These are phyloP conservation scores for Melanotaenia trifasciata DNA, from an alignment of 2,797 vertebrate genomes.

Conservation along the genomic window DNA sequence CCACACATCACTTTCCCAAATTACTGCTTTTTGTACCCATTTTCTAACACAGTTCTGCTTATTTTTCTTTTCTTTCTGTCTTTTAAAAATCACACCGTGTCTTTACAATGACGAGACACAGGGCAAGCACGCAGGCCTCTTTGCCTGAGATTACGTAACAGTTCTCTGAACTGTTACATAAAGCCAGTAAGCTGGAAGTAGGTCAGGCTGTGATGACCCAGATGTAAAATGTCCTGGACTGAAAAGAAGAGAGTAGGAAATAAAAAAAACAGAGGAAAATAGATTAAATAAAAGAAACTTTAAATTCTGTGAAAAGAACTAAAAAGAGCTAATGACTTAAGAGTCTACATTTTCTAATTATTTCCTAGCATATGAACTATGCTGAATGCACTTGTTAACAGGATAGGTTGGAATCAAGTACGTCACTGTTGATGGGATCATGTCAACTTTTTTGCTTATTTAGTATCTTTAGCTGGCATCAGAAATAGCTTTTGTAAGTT, in stretches of 20 bases:
- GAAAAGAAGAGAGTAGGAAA: background rate
- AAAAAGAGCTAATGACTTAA: background rate
- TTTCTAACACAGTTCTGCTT: conserved; percentile 35
- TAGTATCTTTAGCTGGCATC: background rate
- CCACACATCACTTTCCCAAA: background rate
- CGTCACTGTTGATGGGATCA: background rate
- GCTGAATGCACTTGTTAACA: background rate
- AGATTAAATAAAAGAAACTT: background rate
- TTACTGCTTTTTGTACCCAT: conserved; percentile 14
- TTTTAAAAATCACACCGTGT: conserved; percentile 19
- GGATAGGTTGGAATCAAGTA: background rate
- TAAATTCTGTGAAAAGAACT: background rate
- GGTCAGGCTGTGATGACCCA: conserved; percentile 69
- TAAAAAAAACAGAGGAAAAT: background rate
- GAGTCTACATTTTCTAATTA: background rate
- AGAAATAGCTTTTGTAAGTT: background rate
- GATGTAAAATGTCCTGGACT: conserved; percentile 32
- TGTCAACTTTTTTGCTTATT: background rate
- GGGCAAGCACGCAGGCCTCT: conserved; percentile 35
- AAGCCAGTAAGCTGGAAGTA: conserved; percentile 72
- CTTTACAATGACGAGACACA: conserved; percentile 33
- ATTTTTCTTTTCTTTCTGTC: conserved; percentile 7
- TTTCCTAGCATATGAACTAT: background rate
- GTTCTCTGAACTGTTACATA: conserved; percentile 77
- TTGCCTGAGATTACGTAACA: conserved; percentile 71